Evolutionary conservation across 2,888 invertebrate genomes (phyloP).

Genomic region (Lamproptera curius): DNA sequence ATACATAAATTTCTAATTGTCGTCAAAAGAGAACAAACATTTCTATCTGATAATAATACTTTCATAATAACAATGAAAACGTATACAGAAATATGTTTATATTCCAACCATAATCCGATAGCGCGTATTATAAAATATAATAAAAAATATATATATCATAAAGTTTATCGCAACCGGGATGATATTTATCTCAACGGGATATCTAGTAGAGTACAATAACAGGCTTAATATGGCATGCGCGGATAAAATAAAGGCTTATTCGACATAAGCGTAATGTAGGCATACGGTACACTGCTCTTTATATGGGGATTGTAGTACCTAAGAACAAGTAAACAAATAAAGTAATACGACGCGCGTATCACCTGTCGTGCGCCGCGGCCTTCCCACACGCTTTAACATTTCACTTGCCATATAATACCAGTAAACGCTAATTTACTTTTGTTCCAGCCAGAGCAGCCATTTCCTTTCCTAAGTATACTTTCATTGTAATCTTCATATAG

Average conservation of each 20-base stretch:
- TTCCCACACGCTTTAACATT: conserved; percentile 57
- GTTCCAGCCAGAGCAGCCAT: conserved; percentile 52
- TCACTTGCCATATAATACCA: conserved; percentile 34
- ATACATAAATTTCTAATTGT: too few relatives aligned
- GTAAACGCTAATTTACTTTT: conserved; percentile 63
- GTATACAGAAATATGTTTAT: too few relatives aligned
- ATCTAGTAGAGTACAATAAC: conserved; percentile 29
- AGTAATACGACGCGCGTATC: conserved; percentile 44
- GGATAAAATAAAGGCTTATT: conserved; percentile 63
- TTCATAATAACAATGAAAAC: too few relatives aligned
- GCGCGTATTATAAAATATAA: too few relatives aligned
- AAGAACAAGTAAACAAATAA: conserved; percentile 51
- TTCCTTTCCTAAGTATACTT: conserved; percentile 46
- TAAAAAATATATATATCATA: too few relatives aligned
- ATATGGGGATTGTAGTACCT: conserved; percentile 41
- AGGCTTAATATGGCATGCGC: conserved; percentile 45
- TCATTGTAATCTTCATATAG: conserved; percentile 45
- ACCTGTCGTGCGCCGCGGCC: conserved; percentile 46
- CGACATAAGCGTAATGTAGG: conserved; percentile 42
- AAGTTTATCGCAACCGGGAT: too few relatives aligned
- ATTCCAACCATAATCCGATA: too few relatives aligned
- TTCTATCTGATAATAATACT: too few relatives aligned
- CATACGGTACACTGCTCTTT: conserved; percentile 43
- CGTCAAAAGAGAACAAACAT: too few relatives aligned
- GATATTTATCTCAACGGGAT: conserved; percentile 11